These are phyloP conservation scores for Hypothenemus hampei DNA, from an alignment of 1,140 invertebrate genomes.

Conservation along the genomic window DNA sequence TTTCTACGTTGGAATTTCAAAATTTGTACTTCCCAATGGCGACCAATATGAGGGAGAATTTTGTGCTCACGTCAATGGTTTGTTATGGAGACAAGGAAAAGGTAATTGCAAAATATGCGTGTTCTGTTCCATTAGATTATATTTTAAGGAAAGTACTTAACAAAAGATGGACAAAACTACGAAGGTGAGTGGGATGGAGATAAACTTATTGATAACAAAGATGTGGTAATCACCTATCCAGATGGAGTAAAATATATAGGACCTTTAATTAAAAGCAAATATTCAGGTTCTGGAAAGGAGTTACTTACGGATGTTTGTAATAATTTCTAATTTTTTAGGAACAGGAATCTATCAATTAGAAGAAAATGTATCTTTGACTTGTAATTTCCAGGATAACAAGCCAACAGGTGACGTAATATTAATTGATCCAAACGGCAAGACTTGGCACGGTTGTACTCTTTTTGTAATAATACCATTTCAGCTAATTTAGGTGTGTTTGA, in stretches of 20 bases:
- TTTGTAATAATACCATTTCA: neutral
- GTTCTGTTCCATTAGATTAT: neutral
- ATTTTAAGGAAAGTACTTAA: neutral
- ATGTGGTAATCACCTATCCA: conserved; percentile 28
- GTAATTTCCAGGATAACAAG: conserved; percentile 36
- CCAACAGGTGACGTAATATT: conserved; percentile 31
- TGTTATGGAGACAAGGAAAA: conserved; percentile 39
- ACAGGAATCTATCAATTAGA: conserved; percentile 26
- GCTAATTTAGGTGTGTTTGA: no score
- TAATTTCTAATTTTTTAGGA: conserved; percentile 16
- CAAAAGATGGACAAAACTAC: conserved; percentile 35
- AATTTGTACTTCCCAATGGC: conserved; percentile 37
- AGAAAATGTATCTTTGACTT: conserved; percentile 26
- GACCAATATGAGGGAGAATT: conserved; percentile 38
- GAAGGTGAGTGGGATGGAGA: conserved; percentile 38
- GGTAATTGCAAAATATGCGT: conserved; percentile 16
- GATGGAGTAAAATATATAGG: conserved; percentile 31
- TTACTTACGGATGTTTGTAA: neutral
- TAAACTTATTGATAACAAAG: conserved; percentile 32
- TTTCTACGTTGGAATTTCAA: conserved; percentile 29
- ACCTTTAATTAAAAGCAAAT: conserved; percentile 12
- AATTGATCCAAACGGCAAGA: conserved; percentile 35
- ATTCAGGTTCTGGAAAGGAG: conserved; percentile 8
- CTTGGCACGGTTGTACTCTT: conserved; percentile 32
- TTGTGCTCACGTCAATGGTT: conserved; percentile 36